Evolutionary conservation across 2,113 vertebrate species (phyloP), one percentile per base, ranked within the genome.

Genomic region (Terrapene triunguis): DNA sequence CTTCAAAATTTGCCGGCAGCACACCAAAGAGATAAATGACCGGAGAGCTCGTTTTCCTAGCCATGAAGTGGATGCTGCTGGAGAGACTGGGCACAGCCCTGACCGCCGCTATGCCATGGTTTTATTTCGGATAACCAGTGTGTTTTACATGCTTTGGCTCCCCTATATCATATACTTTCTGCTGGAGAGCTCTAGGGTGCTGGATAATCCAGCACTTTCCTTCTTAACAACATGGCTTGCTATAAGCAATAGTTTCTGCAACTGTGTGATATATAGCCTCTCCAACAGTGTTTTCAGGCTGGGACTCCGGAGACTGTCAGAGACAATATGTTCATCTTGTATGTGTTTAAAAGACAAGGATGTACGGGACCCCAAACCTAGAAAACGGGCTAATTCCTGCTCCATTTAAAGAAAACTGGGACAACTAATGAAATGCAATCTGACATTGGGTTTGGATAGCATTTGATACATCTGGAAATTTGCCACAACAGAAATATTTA

Each of bases 241-340:
- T 94, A 99, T 99, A 97, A 99, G 99, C 99, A 99, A 99, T 98
- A 99, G 99, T 98, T 99, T 99, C 98, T 99, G 99, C 98, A 99
- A 99, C 99, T 99, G 99, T 98, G 99, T 99, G 84, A 99, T 99
- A 93, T 99, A 99, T 95, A 99, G 99, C 97, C 98, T 99, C 95
- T 99, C 99, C 96, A 99, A 99, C 96, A 99, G 99, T 24, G 99
- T 99, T 97, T 99, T 99, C 98, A 99, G 99, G 85, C 98, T 99
- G 88, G 99, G 99, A 95, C 99, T 99, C 95, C 98, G 99, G 94
- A 98, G 99, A 90, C 99, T 99, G 47, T 99, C 99, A 0, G 98
- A 99, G 98, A 99, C 99, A 0, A 98, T 99, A 89, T 99, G 99
- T 96, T 99, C 99, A 5, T 98, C 98, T 42, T 99, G 99, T 92